These are phyloP conservation scores for Campoletis raptor DNA, from an alignment of 2,888 invertebrate species.

Conservation along the genomic window DNA sequence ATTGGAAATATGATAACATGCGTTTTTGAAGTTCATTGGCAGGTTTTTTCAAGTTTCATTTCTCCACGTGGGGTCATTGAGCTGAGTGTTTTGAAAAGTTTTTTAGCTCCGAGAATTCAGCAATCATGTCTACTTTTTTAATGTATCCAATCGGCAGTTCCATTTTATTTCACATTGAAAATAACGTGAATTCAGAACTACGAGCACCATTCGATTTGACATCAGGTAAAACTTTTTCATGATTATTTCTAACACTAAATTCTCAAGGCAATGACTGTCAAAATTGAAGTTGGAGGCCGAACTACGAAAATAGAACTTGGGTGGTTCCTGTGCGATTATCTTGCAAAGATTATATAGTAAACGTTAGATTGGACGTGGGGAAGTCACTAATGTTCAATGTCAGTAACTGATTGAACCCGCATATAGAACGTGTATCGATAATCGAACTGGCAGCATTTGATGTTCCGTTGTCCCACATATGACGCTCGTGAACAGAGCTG, in stretches of 20 bases:
- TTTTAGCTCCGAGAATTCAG: neutral
- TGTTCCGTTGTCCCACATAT: slow-evolving; percentile 25
- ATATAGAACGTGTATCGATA: slow-evolving; percentile 23
- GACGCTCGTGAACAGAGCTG: slow-evolving; percentile 10
- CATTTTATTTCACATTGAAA: neutral
- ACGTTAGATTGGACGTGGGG: neutral
- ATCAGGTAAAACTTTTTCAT: neutral
- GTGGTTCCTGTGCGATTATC: slow-evolving; percentile 15
- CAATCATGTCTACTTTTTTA: neutral
- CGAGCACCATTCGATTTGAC: neutral
- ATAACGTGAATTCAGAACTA: neutral
- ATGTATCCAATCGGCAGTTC: neutral
- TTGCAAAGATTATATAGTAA: slow-evolving; percentile 19
- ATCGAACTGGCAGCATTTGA: slow-evolving; percentile 34
- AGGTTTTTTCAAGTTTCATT: neutral
- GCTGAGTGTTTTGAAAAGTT: neutral
- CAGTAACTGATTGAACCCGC: slow-evolving; percentile 16
- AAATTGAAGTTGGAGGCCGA: neutral
- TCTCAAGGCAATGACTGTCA: slow-evolving; percentile 9
- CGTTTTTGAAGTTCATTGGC: neutral
- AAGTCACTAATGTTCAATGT: slow-evolving; percentile 20
- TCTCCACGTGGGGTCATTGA: neutral
- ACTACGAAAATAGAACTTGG: slow-evolving; percentile 29
- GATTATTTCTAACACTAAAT: neutral
- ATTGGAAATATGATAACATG: neutral